phyloP scores from a whole-genome alignment of 2,888 invertebrate genomes.

The Zaprionus obscuricornis region DNA sequence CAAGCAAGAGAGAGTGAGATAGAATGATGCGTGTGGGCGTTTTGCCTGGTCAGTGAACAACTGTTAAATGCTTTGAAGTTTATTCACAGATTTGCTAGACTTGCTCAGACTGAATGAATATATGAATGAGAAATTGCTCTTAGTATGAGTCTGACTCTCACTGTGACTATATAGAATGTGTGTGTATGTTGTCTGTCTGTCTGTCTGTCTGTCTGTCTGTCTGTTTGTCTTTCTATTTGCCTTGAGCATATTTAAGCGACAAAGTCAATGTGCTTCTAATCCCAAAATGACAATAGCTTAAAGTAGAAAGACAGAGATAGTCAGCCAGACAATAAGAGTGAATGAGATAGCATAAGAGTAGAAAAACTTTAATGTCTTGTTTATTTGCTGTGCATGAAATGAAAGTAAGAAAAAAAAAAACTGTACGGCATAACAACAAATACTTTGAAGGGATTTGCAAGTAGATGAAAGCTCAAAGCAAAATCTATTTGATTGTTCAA shows the following conservation, averaged over 20 bases:
- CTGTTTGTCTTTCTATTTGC: background rate
- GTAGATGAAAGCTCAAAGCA: too few species aligned
- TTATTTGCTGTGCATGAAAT: too few species aligned
- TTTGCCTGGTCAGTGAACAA: conserved; percentile 56
- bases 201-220: background rate
- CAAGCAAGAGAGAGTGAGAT: background rate
- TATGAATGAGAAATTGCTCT: conserved; percentile 26
- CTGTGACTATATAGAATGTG: too few species aligned
- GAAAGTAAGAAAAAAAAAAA: too few species aligned
- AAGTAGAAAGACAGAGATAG: too few species aligned
- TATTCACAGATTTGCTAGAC: conserved; percentile 56
- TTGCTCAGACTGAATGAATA: conserved; percentile 36
- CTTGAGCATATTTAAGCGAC: conserved; percentile 6
- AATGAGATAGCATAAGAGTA: too few species aligned
- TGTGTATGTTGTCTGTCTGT: too few species aligned
- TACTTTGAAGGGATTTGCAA: too few species aligned
- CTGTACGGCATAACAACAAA: too few species aligned
- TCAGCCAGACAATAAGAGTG: too few species aligned
- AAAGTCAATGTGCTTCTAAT: conserved; percentile 10
- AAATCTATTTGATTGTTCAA: too few species aligned
- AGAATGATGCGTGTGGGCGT: conserved; percentile 17
- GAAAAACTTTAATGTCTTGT: too few species aligned
- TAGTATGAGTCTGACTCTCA: background rate
- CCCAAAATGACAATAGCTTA: conserved; percentile 5
- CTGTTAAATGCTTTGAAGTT: conserved; percentile 72